phyloP scores from a whole-genome alignment of 1,140 invertebrate species.

The Macrobrachium rosenbergii region DNA sequence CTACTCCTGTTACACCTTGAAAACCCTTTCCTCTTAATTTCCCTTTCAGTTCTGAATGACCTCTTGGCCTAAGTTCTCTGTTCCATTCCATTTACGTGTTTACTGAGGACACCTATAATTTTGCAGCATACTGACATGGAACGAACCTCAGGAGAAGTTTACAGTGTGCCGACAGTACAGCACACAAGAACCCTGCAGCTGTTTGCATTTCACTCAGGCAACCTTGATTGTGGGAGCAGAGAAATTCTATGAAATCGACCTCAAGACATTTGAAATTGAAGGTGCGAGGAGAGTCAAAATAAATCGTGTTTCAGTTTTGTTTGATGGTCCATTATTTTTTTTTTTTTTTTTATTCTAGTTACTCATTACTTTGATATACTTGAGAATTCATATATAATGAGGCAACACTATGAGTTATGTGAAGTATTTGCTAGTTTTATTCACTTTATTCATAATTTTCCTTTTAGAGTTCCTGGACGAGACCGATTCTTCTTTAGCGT shows the following conservation, averaged over 20 bases:
- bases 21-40: no score
- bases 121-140: slow-evolving; percentile 73
- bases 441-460: slow-evolving; percentile 63
- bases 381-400: no score
- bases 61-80: no score
- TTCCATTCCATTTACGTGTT: background rate
- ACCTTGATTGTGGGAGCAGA: slow-evolving; percentile 83
- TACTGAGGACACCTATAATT: slow-evolving; percentile 34
- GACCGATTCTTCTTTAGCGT: slow-evolving; percentile 76
- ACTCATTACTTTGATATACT: background rate
- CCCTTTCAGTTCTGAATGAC: no score
- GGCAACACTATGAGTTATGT: no score
- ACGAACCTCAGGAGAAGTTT: slow-evolving; percentile 72
- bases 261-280: slow-evolving; percentile 78
- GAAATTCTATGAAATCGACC: slow-evolving; percentile 84
- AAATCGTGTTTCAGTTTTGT: background rate
- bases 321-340: background rate
- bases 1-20: no score
- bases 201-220: slow-evolving; percentile 80
- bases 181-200: slow-evolving; percentile 81
- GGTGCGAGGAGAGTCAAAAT: slow-evolving; percentile 70
- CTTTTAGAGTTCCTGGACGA: slow-evolving; percentile 78
- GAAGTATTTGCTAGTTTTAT: slow-evolving; percentile 27
- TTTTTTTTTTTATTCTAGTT: slow-evolving; percentile 9
- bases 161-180: slow-evolving; percentile 77